Conservation (phyloP, 2,797 vertebrate genomes). For the Sebastes paucispinis region DNA sequence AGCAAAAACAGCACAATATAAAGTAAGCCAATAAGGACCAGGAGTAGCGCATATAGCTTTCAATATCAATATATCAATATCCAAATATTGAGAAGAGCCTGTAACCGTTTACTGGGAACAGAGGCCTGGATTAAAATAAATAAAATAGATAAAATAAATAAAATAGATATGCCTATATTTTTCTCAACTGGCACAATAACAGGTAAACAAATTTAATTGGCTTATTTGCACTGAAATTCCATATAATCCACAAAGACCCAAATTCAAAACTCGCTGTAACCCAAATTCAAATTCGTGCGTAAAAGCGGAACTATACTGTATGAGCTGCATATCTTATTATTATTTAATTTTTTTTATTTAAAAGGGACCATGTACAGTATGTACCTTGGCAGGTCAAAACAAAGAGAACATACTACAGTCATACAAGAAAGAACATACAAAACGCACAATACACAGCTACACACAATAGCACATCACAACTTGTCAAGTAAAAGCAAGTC, state of each 20-base stretch:
- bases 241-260: not conserved
- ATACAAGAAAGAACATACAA: too few species aligned
- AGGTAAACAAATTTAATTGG: not conserved
- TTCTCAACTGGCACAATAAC: not conserved
- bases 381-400: too few species aligned
- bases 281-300: slow-evolving; percentile 3
- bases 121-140: not conserved
- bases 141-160: not conserved
- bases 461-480: too few species aligned
- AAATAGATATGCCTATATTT: not conserved
- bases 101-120: not conserved
- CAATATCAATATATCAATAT: not conserved
- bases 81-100: not conserved
- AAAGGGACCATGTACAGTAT: too few species aligned
- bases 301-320: slow-evolving; percentile 25
- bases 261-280: not conserved
- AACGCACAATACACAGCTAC: too few species aligned
- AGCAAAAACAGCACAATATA: not conserved
- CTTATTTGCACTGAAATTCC: not conserved
- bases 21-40: not conserved
- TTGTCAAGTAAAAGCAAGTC: too few species aligned
- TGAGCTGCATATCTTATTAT: not conserved
- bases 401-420: too few species aligned
- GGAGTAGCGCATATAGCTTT: not conserved
- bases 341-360: too few species aligned